phyloP scores from a whole-genome alignment of 2,797 vertebrate species.

The Merluccius polli region DNA sequence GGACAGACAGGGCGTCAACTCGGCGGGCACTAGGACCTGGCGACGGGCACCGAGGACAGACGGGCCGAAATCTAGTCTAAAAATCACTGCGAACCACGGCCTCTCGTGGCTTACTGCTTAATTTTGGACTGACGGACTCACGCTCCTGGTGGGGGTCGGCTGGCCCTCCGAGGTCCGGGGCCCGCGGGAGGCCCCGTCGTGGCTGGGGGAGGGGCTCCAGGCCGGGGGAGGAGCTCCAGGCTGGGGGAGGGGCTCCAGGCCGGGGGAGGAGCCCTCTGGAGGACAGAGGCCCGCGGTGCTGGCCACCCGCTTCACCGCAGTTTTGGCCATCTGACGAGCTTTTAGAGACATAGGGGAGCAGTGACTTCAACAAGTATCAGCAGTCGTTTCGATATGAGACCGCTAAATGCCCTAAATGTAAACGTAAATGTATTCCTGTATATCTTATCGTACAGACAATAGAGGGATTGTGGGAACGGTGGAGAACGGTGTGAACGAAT shows the following conservation, averaged over 20 bases:
- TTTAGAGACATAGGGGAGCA: background rate
- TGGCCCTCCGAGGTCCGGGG: constrained; percentile 67
- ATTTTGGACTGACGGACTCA: constrained; percentile 37
- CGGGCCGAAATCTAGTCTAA: too few species aligned
- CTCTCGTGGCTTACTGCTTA: too few species aligned
- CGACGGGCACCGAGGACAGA: too few species aligned
- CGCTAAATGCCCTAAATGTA: background rate
- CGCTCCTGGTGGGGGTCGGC: constrained; percentile 64
- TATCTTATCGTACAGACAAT: background rate
- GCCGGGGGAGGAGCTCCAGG: constrained; percentile 76
- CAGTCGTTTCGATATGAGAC: background rate
- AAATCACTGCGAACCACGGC: too few species aligned
- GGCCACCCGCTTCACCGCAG: constrained; percentile 58
- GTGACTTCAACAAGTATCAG: background rate
- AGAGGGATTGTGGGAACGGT: background rate
- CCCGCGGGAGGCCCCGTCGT: constrained; percentile 69
- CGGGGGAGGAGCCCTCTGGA: constrained; percentile 81
- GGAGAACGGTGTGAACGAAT: background rate
- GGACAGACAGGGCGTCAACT: constrained; percentile 64
- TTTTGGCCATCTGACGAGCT: background rate
- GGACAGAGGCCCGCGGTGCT: constrained; percentile 81
- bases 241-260: constrained; percentile 64
- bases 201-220: constrained; percentile 80
- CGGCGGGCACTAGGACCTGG: too few species aligned
- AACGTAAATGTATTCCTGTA: constrained; percentile 72